Percentiles rank a stretch among this genome's conserved stretches.
phyloP scores from a whole-genome alignment of 30 jellyfish, hydroid and myxozoan species.

The Rhopilema esculentum region DNA sequence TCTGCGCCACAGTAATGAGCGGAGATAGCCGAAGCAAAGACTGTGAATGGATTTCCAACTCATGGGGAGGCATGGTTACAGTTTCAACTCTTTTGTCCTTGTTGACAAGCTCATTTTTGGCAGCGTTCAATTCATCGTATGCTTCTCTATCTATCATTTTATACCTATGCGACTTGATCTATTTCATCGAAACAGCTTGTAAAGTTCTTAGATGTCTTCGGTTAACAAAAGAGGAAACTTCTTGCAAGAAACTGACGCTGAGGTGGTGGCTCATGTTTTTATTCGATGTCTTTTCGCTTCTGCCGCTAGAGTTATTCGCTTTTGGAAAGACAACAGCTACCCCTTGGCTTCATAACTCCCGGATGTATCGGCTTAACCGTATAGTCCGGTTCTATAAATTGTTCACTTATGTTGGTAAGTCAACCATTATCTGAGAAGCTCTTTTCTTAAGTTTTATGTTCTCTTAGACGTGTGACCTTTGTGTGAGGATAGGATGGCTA shows the following conservation, averaged over 20 bases:
- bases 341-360: constrained; percentile 21
- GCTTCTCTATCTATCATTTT: neutral
- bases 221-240: neutral
- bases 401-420: neutral
- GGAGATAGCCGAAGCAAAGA: neutral
- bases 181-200: neutral
- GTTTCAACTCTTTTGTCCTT: neutral
- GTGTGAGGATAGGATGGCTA: too few species aligned
- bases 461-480: too few species aligned
- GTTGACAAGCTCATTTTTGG: neutral
- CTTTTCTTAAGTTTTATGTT: too few species aligned
- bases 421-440: too few species aligned
- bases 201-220: neutral
- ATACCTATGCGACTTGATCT: neutral
- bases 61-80: neutral
- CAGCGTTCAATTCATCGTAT: neutral
- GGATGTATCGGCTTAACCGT: constrained; percentile 11
- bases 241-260: neutral
- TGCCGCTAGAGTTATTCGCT: constrained; percentile 17
- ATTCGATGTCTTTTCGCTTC: neutral
- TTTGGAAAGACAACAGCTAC: neutral
- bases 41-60: neutral
- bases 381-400: constrained; percentile 5
- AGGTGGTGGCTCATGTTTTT: neutral
- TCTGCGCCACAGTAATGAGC: neutral